Base-by-base conservation (phyloP, 2,113 vertebrate species). In the Hippocampus barbouri region DNA sequence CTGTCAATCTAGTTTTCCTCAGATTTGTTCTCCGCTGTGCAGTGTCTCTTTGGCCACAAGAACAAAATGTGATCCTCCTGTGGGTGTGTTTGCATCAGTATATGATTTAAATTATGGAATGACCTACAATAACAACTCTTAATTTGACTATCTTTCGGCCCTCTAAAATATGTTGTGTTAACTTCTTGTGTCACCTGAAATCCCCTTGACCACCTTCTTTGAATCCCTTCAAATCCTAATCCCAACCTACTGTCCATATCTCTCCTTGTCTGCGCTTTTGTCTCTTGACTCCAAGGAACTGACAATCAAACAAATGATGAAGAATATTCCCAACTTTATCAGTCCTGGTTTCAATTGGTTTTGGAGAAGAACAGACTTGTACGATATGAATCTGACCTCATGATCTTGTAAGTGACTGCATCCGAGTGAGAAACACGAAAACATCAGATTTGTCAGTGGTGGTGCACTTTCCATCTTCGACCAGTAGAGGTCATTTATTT, bases 351-450 rank as follows among this genome's bases (percentile, higher is more conserved):
- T 82, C 92, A 93, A 76, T 90, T 98, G 34, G 97, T 96, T 43
- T 84, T 97, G 90, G 95, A 99, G 90, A 99, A 97, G 93, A 97
- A 98, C 88, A 93, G 94, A 87, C 86, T 98, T 87, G 93, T 84
- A 27, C 93, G 93, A 74, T 97, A 96, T 1, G 97, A 99, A 83
- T 95, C 94, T 14, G 95, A 97, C 82, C 94, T 99, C 71, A 86
- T 92, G 87, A 89, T 93, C 70, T 93, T 93, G 93, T 94, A 85
- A 88, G 92, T 77, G 41, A 43, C 51, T 2, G n/a, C 23, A 0
- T 25, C 6, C 14, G 7, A 56, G 7, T 10, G 60, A 43, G 63
- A n/a, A 15, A 14, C 15, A 21, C 0, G 12, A 56, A 54, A 38
- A n/a, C 15, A 11, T 27, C 2, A 4, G 18, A 47, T 43, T 2